Conservation (phyloP, 2,888 invertebrate species). For the Trissolcus japonicus region DNA sequence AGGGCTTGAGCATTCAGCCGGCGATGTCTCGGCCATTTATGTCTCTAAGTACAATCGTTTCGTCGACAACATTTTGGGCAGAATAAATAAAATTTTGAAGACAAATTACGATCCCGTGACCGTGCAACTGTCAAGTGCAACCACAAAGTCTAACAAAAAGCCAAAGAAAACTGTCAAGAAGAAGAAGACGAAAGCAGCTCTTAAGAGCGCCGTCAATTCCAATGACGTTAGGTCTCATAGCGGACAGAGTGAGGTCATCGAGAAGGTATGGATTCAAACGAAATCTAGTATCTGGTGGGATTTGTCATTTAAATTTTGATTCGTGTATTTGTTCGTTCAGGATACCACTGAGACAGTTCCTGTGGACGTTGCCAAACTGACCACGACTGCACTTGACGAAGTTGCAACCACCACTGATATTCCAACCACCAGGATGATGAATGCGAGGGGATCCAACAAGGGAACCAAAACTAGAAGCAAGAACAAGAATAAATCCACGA, state of each 20-base stretch:
- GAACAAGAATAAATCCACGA: conserved; percentile 50
- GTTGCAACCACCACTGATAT: conserved; percentile 48
- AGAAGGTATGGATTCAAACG: conserved; percentile 18
- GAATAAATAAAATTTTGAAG: conserved; percentile 88
- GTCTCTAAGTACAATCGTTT: conserved; percentile 90
- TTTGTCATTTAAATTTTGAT: background rate
- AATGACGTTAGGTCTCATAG: conserved; percentile 27
- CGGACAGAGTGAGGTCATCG: conserved; percentile 6
- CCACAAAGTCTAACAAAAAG: conserved; percentile 72
- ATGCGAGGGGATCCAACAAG: conserved; percentile 28
- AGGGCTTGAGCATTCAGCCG: conserved; percentile 68
- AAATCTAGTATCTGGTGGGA: background rate
- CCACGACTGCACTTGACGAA: conserved; percentile 12
- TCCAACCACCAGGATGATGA: conserved; percentile 27
- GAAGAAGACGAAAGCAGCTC: conserved; percentile 48
- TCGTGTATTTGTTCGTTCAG: conserved; percentile 6
- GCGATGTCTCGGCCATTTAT: conserved; percentile 82
- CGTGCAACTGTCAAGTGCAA: conserved; percentile 80
- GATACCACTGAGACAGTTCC: conserved; percentile 11
- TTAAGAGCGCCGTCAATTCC: conserved; percentile 30
- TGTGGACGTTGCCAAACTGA: background rate
- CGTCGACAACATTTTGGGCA: conserved; percentile 87
- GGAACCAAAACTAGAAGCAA: conserved; percentile 60
- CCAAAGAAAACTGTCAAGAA: conserved; percentile 61
- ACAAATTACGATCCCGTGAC: conserved; percentile 90